Conservation (phyloP, 2,797 vertebrate species). For the Hozukius guyotensis region DNA sequence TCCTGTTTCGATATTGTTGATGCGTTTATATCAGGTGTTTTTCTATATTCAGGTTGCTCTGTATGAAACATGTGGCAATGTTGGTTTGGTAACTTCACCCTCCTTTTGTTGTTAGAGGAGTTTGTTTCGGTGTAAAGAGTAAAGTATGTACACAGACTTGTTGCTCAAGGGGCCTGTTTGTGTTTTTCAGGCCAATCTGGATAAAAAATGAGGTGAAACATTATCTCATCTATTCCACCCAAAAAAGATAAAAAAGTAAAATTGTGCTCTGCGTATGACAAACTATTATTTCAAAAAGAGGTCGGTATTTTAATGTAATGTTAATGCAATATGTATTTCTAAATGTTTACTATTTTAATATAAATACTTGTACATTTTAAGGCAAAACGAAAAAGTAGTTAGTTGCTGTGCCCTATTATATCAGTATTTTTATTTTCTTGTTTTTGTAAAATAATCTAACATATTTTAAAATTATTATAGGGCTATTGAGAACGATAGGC, state of each 20-base stretch:
- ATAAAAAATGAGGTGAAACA: neutral
- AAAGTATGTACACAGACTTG: slow-evolving; percentile 6
- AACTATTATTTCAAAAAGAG: neutral
- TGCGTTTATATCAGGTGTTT: neutral
- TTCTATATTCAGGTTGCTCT: neutral
- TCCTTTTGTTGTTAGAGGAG: slow-evolving; percentile 29
- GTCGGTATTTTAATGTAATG: neutral
- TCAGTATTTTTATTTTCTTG: neutral
- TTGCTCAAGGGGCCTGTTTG: slow-evolving; percentile 28
- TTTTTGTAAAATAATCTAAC: neutral
- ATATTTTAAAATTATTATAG: neutral
- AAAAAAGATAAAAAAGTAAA: neutral
- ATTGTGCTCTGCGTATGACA: neutral
- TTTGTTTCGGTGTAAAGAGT: slow-evolving; percentile 59
- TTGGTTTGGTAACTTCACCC: slow-evolving; percentile 25
- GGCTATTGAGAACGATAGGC: neutral
- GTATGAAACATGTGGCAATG: neutral
- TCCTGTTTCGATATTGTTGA: neutral
- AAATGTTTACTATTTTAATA: neutral
- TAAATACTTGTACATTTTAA: neutral
- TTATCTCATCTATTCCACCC: neutral
- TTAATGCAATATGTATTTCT: neutral
- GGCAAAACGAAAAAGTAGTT: neutral
- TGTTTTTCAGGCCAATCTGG: neutral
- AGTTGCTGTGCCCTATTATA: neutral